phyloP scores from a whole-genome alignment of 2,888 invertebrate genomes.

The Lamellibrachia columna region DNA sequence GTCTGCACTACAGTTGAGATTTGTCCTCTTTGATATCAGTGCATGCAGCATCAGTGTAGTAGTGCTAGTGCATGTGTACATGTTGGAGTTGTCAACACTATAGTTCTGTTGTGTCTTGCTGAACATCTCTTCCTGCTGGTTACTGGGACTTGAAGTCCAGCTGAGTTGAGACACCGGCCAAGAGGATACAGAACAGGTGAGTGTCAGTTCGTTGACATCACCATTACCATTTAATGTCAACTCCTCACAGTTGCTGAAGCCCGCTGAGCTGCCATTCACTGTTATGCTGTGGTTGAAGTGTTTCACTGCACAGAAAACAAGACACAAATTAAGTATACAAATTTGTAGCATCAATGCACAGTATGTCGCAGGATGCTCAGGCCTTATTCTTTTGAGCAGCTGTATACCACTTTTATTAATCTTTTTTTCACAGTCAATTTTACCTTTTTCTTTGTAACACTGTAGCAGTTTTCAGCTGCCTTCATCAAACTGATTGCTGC shows the following conservation, averaged over 20 bases:
- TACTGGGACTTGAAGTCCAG: not conserved
- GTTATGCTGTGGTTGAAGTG: not conserved
- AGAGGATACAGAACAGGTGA: not conserved
- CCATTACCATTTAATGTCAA: not conserved
- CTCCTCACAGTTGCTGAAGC: not conserved
- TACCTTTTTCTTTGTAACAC: too few relatives aligned
- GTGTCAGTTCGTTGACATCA: not conserved
- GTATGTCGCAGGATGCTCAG: too few relatives aligned
- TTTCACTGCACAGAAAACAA: not conserved
- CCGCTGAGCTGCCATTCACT: not conserved
- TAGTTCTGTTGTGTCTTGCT: not conserved
- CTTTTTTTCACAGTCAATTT: too few relatives aligned
- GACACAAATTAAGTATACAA: not conserved
- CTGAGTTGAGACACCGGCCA: not conserved
- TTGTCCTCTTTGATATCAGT: not conserved
- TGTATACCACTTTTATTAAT: too few relatives aligned
- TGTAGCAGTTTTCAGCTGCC: too few relatives aligned
- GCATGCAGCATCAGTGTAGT: not conserved
- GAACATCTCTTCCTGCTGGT: not conserved
- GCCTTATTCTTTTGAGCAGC: too few relatives aligned
- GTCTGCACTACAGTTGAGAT: not conserved
- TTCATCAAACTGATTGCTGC: too few relatives aligned
- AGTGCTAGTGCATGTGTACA: not conserved
- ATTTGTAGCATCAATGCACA: too few relatives aligned
- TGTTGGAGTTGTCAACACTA: not conserved